These are phyloP conservation scores for Ips typographus DNA, from an alignment of 1,140 invertebrate genomes.

Conservation along the genomic window DNA sequence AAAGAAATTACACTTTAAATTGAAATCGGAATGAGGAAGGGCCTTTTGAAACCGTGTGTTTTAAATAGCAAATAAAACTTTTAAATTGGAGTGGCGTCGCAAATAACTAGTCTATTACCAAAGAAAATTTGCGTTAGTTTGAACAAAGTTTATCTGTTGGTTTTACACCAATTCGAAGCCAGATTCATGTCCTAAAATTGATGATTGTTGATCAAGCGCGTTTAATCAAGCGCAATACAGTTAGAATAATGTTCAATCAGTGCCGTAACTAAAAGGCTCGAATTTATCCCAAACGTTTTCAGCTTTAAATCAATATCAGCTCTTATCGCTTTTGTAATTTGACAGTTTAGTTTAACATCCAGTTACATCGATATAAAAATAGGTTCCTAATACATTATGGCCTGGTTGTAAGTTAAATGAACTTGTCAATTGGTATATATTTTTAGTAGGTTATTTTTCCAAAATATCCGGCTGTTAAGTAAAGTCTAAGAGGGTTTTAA, in stretches of 20 bases:
- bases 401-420: no score
- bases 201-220: neutral
- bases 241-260: conserved; percentile 3
- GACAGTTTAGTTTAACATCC: no score
- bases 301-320: no score
- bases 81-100: conserved; percentile 18
- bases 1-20: conserved; percentile 7
- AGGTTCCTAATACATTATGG: no score
- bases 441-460: neutral
- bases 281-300: no score
- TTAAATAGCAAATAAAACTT: conserved; percentile 16
- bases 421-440: no score
- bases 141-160: conserved; percentile 3
- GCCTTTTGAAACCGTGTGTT: conserved; percentile 1
- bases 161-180: neutral
- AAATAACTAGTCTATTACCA: conserved; percentile 16
- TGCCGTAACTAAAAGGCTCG: neutral
- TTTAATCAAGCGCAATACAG: conserved; percentile 2
- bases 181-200: neutral
- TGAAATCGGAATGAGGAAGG: conserved; percentile 3
- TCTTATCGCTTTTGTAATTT: no score
- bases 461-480: neutral
- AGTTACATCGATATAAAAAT: no score
- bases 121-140: conserved; percentile 7
- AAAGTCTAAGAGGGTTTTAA: neutral